Conservation (phyloP, 2,113 vertebrate species). For the Myrmecophaga tridactyla region DNA sequence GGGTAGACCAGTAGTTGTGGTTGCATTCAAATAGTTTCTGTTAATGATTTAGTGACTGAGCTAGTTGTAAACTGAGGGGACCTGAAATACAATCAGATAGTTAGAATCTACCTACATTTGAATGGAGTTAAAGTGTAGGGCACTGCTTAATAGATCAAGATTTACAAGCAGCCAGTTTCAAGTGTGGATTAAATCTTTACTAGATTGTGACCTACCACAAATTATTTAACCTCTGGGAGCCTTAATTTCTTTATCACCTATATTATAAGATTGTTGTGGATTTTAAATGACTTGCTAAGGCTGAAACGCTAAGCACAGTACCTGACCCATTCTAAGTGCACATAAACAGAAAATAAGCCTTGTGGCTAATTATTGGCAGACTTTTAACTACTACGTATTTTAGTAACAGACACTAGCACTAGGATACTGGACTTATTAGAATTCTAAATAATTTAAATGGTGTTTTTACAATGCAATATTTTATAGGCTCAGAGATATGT, state of each 20-base stretch:
- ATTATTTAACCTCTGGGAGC: not conserved
- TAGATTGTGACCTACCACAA: not conserved
- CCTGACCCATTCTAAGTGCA: not conserved
- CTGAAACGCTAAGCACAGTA: not conserved
- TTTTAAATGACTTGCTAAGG: not conserved
- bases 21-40: not conserved
- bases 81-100: not conserved
- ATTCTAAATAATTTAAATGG: not conserved
- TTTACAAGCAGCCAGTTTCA: not conserved
- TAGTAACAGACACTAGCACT: not conserved
- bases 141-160: not conserved
- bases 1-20: not conserved
- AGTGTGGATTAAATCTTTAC: not conserved
- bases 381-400: not conserved
- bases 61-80: not conserved
- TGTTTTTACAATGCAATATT: not conserved
- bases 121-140: not conserved
- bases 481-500: not conserved
- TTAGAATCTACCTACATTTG: not conserved
- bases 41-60: not conserved
- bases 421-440: not conserved
- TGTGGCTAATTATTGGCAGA: not conserved
- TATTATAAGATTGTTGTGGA: not conserved
- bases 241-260: not conserved
- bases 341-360: not conserved